A percentile compares a stretch with the other conserved stretches of the same genome.
Conservation (phyloP, 2,888 invertebrate genomes). For the Mesodorylaimus sp. region DNA sequence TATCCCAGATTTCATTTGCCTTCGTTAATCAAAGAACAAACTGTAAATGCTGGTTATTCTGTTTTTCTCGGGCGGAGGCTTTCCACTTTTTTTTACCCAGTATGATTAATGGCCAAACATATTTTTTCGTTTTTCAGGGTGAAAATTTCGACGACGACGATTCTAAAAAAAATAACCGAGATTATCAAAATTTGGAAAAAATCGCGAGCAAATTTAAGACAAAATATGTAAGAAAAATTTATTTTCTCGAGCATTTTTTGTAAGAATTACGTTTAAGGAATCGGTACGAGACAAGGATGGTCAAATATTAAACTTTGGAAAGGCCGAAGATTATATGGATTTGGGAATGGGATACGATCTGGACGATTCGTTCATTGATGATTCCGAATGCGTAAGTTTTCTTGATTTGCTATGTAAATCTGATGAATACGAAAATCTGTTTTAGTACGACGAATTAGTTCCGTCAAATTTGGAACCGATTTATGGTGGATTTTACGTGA, state of each 20-base stretch:
- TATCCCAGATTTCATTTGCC: not conserved
- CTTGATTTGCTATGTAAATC: constrained; percentile 7
- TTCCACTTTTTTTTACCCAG: no score
- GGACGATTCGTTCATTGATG: constrained; percentile 87
- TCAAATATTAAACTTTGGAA: constrained; percentile 34
- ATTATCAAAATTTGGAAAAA: constrained; percentile 46
- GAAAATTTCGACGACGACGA: not conserved
- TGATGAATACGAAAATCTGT: constrained; percentile 14
- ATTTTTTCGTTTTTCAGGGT: not conserved
- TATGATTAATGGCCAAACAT: no score
- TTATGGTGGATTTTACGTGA: constrained; percentile 87
- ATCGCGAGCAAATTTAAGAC: constrained; percentile 74
- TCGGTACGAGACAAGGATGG: constrained; percentile 36
- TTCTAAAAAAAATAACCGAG: no score
- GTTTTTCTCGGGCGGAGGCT: no score
- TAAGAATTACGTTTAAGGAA: constrained; percentile 27
- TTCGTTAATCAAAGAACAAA: not conserved
- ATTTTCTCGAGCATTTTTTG: no score
- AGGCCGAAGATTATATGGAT: constrained; percentile 64
- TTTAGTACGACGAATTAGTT: constrained; percentile 76
- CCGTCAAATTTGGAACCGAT: constrained; percentile 73
- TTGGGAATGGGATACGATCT: constrained; percentile 91
- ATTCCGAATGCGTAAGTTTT: constrained; percentile 65
- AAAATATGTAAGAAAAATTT: constrained; percentile 82
- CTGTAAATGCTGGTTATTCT: no score